phyloP scores from a whole-genome alignment of 2,888 invertebrate genomes.

The Hypolimnas misippus region DNA sequence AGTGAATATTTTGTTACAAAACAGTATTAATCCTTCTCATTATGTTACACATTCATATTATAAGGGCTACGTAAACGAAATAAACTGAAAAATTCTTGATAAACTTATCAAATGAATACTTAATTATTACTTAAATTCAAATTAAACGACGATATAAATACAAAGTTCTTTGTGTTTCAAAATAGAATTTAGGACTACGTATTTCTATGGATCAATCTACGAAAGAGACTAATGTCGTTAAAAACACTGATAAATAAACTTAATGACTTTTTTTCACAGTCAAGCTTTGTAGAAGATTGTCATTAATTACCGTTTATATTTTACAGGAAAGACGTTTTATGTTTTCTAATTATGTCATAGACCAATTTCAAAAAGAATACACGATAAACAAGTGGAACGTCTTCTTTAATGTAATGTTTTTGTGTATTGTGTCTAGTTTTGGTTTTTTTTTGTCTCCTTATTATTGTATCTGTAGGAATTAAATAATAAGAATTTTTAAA shows the following conservation, averaged over 20 bases:
- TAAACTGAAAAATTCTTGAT: too few species aligned
- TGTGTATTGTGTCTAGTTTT: not conserved
- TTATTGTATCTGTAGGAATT: too few species aligned
- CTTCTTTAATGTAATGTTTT: not conserved
- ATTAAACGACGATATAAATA: not conserved
- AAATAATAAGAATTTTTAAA: too few species aligned
- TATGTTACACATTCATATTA: too few species aligned
- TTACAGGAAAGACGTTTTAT: not conserved
- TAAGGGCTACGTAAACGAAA: too few species aligned
- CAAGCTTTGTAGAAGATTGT: not conserved
- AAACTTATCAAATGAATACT: too few species aligned
- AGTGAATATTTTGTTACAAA: too few species aligned
- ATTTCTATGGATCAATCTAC: not conserved
- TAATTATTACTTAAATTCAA: too few species aligned
- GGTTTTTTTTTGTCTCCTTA: not conserved
- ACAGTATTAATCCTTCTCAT: too few species aligned
- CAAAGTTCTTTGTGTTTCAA: not conserved
- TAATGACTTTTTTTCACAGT: not conserved
- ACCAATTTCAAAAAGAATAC: not conserved
- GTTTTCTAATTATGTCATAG: not conserved
- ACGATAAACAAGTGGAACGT: not conserved
- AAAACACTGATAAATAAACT: not conserved
- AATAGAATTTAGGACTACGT: constrained; percentile 4
- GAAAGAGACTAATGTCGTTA: not conserved
- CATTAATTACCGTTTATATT: not conserved